phyloP scores from a whole-genome alignment of 2,113 vertebrate genomes.

The cattle (Bos taurus) region ARS-UCD2.0 NC_037336.1:55320501-55321000 shows the following conservation, averaged over 20 bases:
- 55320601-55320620: background rate
- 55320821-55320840: background rate
- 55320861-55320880: background rate
- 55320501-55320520: background rate
- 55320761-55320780: background rate
- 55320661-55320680: background rate
- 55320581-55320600: background rate
- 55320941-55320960: background rate
- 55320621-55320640: background rate
- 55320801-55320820: background rate
- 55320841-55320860: background rate
- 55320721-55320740: background rate
- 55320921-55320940: background rate
- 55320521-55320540: background rate
- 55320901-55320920: background rate
- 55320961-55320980: background rate
- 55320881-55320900: background rate
- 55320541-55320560: background rate
- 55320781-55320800: background rate
- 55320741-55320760: background rate
- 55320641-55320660: background rate
- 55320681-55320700: background rate
- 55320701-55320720: background rate
- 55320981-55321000: background rate
- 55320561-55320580: background rate